Conservation (phyloP, 2,797 vertebrate species). For the Moxostoma hubbsi region DNA sequence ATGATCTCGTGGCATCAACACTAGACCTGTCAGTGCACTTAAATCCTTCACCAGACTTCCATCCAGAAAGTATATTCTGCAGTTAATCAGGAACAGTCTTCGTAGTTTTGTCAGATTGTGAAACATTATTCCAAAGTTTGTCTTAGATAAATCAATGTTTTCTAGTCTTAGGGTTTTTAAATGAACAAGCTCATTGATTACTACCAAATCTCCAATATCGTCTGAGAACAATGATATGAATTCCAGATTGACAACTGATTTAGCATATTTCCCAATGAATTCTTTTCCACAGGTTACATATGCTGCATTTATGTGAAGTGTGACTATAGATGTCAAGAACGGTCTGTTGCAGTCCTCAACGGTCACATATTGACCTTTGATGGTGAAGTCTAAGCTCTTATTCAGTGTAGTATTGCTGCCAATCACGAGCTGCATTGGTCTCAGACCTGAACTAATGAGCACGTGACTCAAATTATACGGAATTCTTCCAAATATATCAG, state of each 20-base stretch:
- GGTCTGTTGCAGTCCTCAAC: slow-evolving; percentile 27
- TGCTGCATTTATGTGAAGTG: slow-evolving; percentile 13
- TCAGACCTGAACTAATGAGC: neutral
- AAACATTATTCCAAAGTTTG: slow-evolving; percentile 19
- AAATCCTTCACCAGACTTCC: slow-evolving; percentile 24
- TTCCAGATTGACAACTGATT: slow-evolving; percentile 4
- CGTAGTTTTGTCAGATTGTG: slow-evolving; percentile 40
- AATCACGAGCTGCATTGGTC: slow-evolving; percentile 15
- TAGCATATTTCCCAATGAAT: slow-evolving; percentile 40
- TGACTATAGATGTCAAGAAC: slow-evolving; percentile 10
- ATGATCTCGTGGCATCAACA: neutral
- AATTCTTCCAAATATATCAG: slow-evolving; percentile 9
- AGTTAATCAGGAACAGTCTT: slow-evolving; percentile 17
- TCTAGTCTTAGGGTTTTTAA: slow-evolving; percentile 17
- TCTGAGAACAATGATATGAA: slow-evolving; percentile 1
- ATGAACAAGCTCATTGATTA: slow-evolving; percentile 32
- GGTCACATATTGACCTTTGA: slow-evolving; percentile 28
- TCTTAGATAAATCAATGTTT: slow-evolving; percentile 21
- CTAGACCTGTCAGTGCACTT: neutral
- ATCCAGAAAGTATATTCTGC: slow-evolving; percentile 31
- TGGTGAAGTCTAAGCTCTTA: neutral
- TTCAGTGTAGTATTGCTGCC: neutral
- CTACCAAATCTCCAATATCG: slow-evolving; percentile 8
- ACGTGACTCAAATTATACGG: slow-evolving; percentile 15
- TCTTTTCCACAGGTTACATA: slow-evolving; percentile 4